Conservation (phyloP, 2,888 invertebrate genomes). For the Nomada ferruginata region DNA sequence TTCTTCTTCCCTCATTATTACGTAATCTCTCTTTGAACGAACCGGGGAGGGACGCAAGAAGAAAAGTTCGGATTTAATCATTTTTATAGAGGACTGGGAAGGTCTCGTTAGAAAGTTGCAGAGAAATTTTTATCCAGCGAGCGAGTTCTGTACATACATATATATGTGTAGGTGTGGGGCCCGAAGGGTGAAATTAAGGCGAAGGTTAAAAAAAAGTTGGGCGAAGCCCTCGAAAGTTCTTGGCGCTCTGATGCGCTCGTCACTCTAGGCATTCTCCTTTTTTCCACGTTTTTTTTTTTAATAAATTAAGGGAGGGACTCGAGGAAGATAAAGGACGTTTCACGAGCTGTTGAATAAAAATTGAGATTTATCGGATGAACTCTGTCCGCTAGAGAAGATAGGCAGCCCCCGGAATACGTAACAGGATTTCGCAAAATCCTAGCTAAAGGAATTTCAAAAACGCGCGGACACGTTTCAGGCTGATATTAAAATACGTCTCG, state of each 20-base stretch:
- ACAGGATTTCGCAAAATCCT: conserved; percentile 1
- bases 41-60: too few relatives aligned
- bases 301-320: conserved; percentile 39
- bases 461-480: conserved; percentile 21
- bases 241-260: background rate
- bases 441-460: conserved; percentile 29
- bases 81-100: conserved; percentile 23
- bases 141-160: background rate
- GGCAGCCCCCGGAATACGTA: conserved; percentile 24
- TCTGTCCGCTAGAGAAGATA: conserved; percentile 10
- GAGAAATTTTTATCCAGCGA: conserved; percentile 16
- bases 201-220: conserved; percentile 44
- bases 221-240: conserved; percentile 25
- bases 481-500: conserved; percentile 36
- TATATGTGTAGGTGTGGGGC: background rate
- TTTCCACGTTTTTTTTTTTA: background rate
- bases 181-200: conserved; percentile 29
- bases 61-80: conserved; percentile 31
- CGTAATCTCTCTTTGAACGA: conserved; percentile 16
- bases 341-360: conserved; percentile 46
- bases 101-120: conserved; percentile 33
- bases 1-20: background rate
- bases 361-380: conserved; percentile 50
- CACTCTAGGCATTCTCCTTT: background rate
- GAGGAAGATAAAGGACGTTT: conserved; percentile 41